phyloP scores from a whole-genome alignment of 2,797 vertebrate genomes.

The Adrianichthys oophorus region DNA sequence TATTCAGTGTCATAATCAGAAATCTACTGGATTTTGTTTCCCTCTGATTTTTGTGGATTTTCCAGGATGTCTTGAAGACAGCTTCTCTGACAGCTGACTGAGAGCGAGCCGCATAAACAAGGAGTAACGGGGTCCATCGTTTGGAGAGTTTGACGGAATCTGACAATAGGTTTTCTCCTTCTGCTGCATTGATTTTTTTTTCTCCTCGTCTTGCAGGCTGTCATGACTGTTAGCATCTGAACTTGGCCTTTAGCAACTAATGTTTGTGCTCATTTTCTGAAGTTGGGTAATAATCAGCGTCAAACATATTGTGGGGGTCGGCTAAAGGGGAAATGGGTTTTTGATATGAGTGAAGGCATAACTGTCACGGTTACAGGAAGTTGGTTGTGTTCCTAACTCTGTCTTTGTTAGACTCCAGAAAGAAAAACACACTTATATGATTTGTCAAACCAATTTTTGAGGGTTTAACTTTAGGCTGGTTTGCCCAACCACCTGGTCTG shows the following conservation, averaged over 20 bases:
- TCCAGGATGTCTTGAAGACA: slow-evolving; percentile 2
- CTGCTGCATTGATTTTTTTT: slow-evolving; percentile 44
- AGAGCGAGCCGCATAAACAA: slow-evolving; percentile 3
- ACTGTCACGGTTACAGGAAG: not conserved
- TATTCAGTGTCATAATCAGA: not conserved
- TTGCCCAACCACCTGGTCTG: too few relatives aligned
- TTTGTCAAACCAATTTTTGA: too few relatives aligned
- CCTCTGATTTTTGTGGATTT: not conserved
- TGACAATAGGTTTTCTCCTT: slow-evolving; percentile 35
- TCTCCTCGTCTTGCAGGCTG: slow-evolving; percentile 22
- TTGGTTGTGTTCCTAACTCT: too few relatives aligned
- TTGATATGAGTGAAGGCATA: slow-evolving; percentile 3
- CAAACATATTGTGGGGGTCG: slow-evolving; percentile 16
- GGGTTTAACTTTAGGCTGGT: too few relatives aligned
- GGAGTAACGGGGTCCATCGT: not conserved
- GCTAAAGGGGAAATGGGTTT: slow-evolving; percentile 1
- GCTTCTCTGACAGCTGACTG: slow-evolving; percentile 29
- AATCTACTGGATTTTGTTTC: not conserved
- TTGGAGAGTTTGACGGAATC: slow-evolving; percentile 31
- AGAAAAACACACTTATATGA: too few relatives aligned
- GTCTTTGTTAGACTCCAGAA: too few relatives aligned
- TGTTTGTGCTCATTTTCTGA: slow-evolving; percentile 32
- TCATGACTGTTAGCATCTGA: slow-evolving; percentile 41
- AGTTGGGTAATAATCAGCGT: slow-evolving; percentile 46
- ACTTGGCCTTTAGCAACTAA: slow-evolving; percentile 46